phyloP scores from a whole-genome alignment of 92 coral and sea anemone genomes.

The Pocillopora grandis region DNA sequence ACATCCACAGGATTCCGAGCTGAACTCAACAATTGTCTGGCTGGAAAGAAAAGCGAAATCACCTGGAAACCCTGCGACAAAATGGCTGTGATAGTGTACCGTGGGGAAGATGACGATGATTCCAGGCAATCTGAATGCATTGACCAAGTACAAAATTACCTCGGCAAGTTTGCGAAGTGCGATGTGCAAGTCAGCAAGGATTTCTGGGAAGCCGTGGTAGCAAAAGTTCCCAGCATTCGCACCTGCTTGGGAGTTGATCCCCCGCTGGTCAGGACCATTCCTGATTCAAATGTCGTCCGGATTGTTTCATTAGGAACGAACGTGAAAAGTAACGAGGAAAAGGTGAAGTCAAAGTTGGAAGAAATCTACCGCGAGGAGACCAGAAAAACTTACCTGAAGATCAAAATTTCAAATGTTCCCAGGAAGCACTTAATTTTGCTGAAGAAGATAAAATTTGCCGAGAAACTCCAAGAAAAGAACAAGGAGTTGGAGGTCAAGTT shows the following conservation, averaged over 20 bases:
- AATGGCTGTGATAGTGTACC: conserved; percentile 26
- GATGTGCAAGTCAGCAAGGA: conserved; percentile 38
- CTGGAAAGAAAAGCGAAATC: conserved; percentile 19
- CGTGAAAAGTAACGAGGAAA: conserved; percentile 20
- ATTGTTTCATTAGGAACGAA: conserved; percentile 44
- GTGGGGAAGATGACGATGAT: conserved; percentile 5
- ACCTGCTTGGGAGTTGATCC: conserved; percentile 37
- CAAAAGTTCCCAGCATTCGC: conserved; percentile 35
- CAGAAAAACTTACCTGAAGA: conserved; percentile 53
- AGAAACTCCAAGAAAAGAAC: conserved; percentile 35
- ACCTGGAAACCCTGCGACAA: conserved; percentile 23
- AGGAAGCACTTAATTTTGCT: conserved; percentile 63
- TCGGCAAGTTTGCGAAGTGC: conserved; percentile 15
- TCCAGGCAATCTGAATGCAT: conserved; percentile 37
- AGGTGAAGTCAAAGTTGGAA: conserved; percentile 33
- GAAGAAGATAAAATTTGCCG: conserved; percentile 60
- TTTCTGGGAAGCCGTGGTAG: conserved; percentile 51
- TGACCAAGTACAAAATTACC: conserved; percentile 13
- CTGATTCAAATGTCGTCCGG: conserved; percentile 1
- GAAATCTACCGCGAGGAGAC: conserved; percentile 49
- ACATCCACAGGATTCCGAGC: conserved; percentile 11
- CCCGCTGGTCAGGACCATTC: conserved; percentile 22
- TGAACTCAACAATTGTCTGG: conserved; percentile 37
- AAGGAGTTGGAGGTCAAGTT: conserved; percentile 51
- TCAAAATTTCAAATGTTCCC: conserved; percentile 26